phyloP scores from a whole-genome alignment of 1,140 invertebrate genomes.

The Drosophila erecta region DNA sequence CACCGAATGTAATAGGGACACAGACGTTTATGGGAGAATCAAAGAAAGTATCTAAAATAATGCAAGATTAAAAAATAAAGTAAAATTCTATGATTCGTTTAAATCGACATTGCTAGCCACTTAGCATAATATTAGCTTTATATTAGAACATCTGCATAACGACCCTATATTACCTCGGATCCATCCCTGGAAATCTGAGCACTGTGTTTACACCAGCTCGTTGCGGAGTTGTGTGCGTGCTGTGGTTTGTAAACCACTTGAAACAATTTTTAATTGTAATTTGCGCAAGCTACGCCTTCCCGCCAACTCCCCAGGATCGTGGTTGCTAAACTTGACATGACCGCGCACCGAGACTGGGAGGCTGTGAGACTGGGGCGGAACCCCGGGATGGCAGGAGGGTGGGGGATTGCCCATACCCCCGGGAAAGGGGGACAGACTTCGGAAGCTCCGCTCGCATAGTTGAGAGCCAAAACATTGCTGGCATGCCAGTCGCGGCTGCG shows the following conservation, averaged over 20 bases:
- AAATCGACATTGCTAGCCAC: no score
- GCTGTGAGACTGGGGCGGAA: slow-evolving; percentile 12
- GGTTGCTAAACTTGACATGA: slow-evolving; percentile 42
- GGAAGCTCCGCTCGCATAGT: slow-evolving; percentile 66
- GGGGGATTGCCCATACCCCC: not conserved
- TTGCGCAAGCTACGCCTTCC: slow-evolving; percentile 73
- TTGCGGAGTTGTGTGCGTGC: slow-evolving; percentile 61
- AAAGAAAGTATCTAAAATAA: not conserved
- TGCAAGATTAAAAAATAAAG: no score
- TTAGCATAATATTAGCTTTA: no score
- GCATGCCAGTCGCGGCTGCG: slow-evolving; percentile 75
- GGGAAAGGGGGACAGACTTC: slow-evolving; percentile 30
- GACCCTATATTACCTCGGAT: not conserved
- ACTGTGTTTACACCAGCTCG: slow-evolving; percentile 12
- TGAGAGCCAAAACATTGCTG: slow-evolving; percentile 69
- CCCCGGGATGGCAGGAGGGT: not conserved
- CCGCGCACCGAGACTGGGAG: slow-evolving; percentile 9
- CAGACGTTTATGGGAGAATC: not conserved
- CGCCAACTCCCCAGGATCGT: slow-evolving; percentile 9
- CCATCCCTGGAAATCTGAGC: slow-evolving; percentile 30
- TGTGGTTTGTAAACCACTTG: slow-evolving; percentile 81
- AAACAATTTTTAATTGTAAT: slow-evolving; percentile 84
- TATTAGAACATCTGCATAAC: no score
- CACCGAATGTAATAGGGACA: no score
- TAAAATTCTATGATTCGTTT: no score